Evolutionary conservation across 2,797 vertebrate genomes (phyloP).

Genomic region (Galago senegalensis): DNA sequence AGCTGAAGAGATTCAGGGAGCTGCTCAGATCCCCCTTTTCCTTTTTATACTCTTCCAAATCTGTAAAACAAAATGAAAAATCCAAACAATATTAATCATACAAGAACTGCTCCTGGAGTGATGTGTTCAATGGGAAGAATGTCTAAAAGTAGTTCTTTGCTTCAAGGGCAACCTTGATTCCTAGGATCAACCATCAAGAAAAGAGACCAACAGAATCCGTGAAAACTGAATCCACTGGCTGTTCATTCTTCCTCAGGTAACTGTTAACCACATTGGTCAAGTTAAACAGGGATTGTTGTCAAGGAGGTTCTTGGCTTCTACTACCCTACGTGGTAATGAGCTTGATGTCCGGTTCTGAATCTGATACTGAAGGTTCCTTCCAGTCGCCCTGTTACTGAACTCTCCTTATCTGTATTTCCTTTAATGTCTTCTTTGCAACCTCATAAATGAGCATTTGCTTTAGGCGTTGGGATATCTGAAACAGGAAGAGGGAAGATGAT

Average conservation of each 20-base stretch:
- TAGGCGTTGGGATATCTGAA: too few relatives aligned
- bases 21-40: background rate
- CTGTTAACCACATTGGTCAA: background rate
- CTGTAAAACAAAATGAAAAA: background rate
- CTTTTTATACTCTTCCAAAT: background rate
- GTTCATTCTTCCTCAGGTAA: background rate
- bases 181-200: background rate
- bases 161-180: background rate
- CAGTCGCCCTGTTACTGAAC: rapidly evolving
- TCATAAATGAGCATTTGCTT: background rate
- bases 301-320: background rate
- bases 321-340: background rate
- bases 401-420: background rate
- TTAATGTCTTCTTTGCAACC: background rate
- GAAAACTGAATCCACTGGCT: background rate
- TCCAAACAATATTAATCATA: background rate
- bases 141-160: background rate
- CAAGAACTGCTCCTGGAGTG: background rate
- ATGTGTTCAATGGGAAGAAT: background rate
- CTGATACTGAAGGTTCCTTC: background rate
- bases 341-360: too few relatives aligned
- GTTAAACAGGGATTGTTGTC: background rate
- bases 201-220: background rate
- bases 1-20: background rate
- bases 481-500: background rate